Conservation (phyloP, 2,113 vertebrate species). For the Semnornis frantzii region DNA sequence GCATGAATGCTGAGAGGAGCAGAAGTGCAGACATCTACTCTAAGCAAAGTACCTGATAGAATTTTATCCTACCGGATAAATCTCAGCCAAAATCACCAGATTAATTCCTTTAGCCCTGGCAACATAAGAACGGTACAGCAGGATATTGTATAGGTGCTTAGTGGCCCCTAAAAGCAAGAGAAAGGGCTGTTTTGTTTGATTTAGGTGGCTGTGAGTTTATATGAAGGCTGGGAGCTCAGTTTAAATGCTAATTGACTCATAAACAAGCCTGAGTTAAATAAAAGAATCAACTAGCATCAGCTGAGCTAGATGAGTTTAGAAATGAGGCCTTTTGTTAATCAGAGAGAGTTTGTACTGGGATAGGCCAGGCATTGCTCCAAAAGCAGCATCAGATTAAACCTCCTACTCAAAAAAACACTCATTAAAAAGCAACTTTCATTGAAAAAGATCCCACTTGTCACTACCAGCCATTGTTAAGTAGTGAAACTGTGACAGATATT, state of each 20-base stretch:
- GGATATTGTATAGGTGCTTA: neutral
- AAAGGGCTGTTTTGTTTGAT: slow-evolving; percentile 16
- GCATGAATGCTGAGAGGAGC: neutral
- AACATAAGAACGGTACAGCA: neutral
- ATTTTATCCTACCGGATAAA: neutral
- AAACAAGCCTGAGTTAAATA: slow-evolving; percentile 58
- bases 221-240: slow-evolving; percentile 14
- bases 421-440: slow-evolving; percentile 62
- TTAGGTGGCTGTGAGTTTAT: slow-evolving; percentile 14
- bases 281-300: slow-evolving; percentile 54
- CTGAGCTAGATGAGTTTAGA: slow-evolving; percentile 56
- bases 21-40: neutral
- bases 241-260: slow-evolving; percentile 64
- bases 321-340: slow-evolving; percentile 62
- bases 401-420: slow-evolving; percentile 56
- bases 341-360: slow-evolving; percentile 40
- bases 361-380: slow-evolving; percentile 55
- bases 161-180: neutral
- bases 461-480: slow-evolving; percentile 55
- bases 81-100: neutral
- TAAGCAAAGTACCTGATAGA: neutral
- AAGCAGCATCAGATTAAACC: slow-evolving; percentile 61
- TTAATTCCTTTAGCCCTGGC: neutral
- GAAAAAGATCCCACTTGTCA: slow-evolving; percentile 61
- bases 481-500: slow-evolving; percentile 65